Conservation (phyloP, 1,140 invertebrate species). For the Colletes gigas region DNA sequence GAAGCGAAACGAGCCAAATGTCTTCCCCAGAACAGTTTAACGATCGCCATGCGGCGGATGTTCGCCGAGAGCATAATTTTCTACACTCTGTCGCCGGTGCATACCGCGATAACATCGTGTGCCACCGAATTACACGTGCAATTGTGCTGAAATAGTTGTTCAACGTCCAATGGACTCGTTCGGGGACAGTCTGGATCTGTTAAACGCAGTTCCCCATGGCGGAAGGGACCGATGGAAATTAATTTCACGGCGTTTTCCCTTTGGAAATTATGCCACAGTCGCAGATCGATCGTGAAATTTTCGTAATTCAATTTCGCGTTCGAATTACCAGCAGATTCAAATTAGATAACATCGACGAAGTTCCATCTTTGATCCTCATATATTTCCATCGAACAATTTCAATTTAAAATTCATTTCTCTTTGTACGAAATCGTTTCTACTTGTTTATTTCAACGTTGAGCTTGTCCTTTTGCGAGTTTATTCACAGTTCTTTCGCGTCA, state of each 20-base stretch:
- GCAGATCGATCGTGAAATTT: not conserved
- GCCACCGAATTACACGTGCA: slow-evolving; percentile 12
- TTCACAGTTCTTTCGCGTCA: no score
- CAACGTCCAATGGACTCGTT: not conserved
- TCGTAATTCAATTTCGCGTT: not conserved
- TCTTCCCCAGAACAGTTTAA: not conserved
- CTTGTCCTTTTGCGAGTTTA: no score
- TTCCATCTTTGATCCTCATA: not conserved
- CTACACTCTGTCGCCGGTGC: not conserved
- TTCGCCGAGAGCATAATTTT: slow-evolving; percentile 9
- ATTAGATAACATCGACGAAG: not conserved
- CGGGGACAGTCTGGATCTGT: not conserved
- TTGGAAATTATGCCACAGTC: not conserved
- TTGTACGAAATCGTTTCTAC: no score
- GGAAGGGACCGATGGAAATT: not conserved
- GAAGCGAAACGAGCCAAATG: not conserved
- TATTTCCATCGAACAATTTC: no score
- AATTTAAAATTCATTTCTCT: no score
- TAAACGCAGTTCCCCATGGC: no score
- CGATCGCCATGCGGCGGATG: not conserved
- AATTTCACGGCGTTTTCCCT: no score
- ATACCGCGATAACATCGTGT: not conserved
- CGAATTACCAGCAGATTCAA: not conserved
- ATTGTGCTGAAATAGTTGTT: slow-evolving; percentile 9
- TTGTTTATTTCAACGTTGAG: no score